Conservation (phyloP, 2,113 vertebrate species). For the Mixornis gularis region DNA sequence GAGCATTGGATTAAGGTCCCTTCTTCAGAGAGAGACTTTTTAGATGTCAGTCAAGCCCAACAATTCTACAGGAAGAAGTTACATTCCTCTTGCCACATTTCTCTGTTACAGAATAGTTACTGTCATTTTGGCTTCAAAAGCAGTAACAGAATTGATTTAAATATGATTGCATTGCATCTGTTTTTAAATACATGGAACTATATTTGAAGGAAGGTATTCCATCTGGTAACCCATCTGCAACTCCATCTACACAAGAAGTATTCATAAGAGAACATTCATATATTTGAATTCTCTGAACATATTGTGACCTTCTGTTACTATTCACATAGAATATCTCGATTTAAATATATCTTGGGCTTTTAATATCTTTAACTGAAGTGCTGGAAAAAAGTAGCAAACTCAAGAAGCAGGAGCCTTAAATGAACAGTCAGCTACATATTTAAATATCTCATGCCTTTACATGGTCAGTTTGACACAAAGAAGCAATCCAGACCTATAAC, state of each 20-base stretch:
- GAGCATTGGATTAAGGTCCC: not conserved
- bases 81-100: not conserved
- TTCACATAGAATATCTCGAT: conserved; percentile 26
- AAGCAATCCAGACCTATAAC: not conserved
- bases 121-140: conserved; percentile 33
- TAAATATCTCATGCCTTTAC: not conserved
- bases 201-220: conserved; percentile 47
- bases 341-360: conserved; percentile 26
- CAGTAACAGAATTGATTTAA: conserved; percentile 47
- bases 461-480: not conserved
- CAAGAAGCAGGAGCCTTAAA: conserved; percentile 1
- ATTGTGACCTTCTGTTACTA: conserved; percentile 65
- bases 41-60: not conserved
- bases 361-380: conserved; percentile 35
- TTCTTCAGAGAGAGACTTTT: not conserved
- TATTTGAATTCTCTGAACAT: conserved; percentile 53
- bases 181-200: conserved; percentile 32
- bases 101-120: conserved; percentile 7
- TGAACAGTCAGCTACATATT: conserved; percentile 11
- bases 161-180: conserved; percentile 1
- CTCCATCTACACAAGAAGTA: conserved; percentile 19
- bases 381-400: not conserved
- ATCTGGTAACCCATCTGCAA: conserved; percentile 62
- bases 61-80: not conserved
- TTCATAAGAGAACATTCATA: conserved; percentile 59